Conservation (phyloP, 2,113 vertebrate genomes). For the Micromys minutus region DNA sequence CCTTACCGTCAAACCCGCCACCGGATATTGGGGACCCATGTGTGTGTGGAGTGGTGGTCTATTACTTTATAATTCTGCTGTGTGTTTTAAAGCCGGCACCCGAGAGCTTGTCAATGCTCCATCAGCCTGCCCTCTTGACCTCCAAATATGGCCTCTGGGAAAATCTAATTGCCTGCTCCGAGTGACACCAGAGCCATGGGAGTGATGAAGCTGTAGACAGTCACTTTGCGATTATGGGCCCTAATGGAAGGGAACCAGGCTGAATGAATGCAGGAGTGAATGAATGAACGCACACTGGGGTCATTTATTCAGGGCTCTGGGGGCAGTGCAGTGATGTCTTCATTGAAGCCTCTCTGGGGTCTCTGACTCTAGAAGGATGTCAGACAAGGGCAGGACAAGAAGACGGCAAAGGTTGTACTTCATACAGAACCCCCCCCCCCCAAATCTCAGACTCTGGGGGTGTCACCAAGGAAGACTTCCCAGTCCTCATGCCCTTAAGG, state of each 20-base stretch:
- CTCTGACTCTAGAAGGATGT: background rate
- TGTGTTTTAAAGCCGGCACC: constrained; percentile 68
- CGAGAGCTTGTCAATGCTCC: constrained; percentile 53
- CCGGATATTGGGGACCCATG: background rate
- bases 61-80: constrained; percentile 24
- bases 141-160: constrained; percentile 77
- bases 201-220: constrained; percentile 66
- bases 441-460: background rate
- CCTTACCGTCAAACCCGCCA: background rate
- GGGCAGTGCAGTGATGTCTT: constrained; percentile 18
- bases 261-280: constrained; percentile 56
- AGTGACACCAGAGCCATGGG: constrained; percentile 42
- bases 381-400: background rate
- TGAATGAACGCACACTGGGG: constrained; percentile 46
- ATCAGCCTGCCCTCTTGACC: constrained; percentile 74
- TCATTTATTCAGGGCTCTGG: constrained; percentile 47
- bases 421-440: background rate
- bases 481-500: background rate
- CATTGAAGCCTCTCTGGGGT: constrained; percentile 44
- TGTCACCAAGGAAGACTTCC: background rate
- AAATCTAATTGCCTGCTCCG: constrained; percentile 73
- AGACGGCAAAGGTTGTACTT: background rate
- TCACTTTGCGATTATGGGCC: constrained; percentile 53
- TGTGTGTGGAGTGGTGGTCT: background rate
- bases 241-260: constrained; percentile 47